phyloP scores from a whole-genome alignment of 2,888 invertebrate species.

The Cerastoderma edule region DNA sequence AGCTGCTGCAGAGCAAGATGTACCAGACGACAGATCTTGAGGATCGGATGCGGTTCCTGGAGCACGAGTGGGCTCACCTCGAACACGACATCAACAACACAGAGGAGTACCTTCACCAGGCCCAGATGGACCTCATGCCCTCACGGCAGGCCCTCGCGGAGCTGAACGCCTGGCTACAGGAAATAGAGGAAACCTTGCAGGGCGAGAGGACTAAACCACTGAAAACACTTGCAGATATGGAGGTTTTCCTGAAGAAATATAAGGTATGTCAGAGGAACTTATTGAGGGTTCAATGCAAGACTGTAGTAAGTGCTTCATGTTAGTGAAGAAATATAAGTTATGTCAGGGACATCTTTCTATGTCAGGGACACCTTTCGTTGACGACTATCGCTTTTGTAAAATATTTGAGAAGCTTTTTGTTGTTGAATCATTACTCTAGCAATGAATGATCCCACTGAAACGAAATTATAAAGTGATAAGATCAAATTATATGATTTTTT shows the following conservation, averaged over 20 bases:
- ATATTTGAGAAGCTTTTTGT: no score
- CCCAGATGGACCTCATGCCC: slow-evolving; percentile 82
- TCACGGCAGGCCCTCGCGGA: slow-evolving; percentile 81
- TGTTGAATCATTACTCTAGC: no score
- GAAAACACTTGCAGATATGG: slow-evolving; percentile 75
- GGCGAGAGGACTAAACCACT: slow-evolving; percentile 71
- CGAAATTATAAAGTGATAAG: no score
- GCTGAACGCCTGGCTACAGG: slow-evolving; percentile 78
- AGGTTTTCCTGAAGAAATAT: slow-evolving; percentile 79
- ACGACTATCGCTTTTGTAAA: no score
- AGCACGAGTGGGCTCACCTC: slow-evolving; percentile 78
- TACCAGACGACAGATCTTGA: slow-evolving; percentile 72
- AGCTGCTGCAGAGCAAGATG: slow-evolving; percentile 72
- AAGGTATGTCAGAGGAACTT: slow-evolving; percentile 71
- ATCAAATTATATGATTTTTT: no score
- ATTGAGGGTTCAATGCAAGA: no score
- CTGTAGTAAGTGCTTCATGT: no score
- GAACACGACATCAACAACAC: slow-evolving; percentile 74
- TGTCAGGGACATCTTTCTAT: no score
- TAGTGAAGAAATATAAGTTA: no score
- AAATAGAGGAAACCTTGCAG: slow-evolving; percentile 71
- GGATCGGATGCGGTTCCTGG: slow-evolving; percentile 69
- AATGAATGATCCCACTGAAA: no score
- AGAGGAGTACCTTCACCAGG: slow-evolving; percentile 78
- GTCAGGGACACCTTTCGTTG: no score